Evolutionary conservation across 2,888 invertebrate species (phyloP), one percentile per base, ranked within the genome.

Genomic region (Zelleria hepariella): DNA sequence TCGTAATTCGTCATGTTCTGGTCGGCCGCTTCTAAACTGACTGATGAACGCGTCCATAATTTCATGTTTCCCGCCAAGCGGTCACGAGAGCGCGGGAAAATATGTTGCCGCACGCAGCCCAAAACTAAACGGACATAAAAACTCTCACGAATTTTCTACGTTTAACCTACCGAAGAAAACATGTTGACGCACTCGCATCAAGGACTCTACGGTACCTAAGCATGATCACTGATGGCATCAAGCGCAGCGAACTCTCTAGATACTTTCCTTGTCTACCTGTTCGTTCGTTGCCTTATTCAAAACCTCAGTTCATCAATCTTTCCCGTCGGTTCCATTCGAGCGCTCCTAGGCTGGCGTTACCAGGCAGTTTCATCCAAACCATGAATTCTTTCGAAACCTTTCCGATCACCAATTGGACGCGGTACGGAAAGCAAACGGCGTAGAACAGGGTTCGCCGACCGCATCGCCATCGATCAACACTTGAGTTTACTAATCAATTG

Each of bases 1-100:
- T 80, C 80, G 78, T 86, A 85, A 86, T 88, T 87, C 87, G 87
- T 86, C 82, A 86, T 87, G 87, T 87, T 88, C 86, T 86, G 86
- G 76, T 87, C 82, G 84, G 83, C 79, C 82, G 86, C 80, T 77
- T 82, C 75, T 77, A 84, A 82, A 23, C 57, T 47, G 20, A 32
- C 25, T 18, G n/a, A 26, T 56, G 48, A 47, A 80, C 82, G 84
- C 82, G 78, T 78, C 78, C 81, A 77, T 86, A 86, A 86, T 86
- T 87, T 83, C 84, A 84, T 78, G 80, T 81, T 85, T 86, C 86
- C 85, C 86, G 84, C 77, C 73, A 72, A 65, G 68, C 74, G 72
- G 72, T 74, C 75, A 77, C 74, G 75, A 74, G 63, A 76, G 72
- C 75, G 78, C 80, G 79, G 79, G 78, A 80, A 82, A 77, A 71